These are phyloP conservation scores for Harpagifer antarcticus DNA, from an alignment of 2,797 vertebrate genomes.

Conservation along the genomic window DNA sequence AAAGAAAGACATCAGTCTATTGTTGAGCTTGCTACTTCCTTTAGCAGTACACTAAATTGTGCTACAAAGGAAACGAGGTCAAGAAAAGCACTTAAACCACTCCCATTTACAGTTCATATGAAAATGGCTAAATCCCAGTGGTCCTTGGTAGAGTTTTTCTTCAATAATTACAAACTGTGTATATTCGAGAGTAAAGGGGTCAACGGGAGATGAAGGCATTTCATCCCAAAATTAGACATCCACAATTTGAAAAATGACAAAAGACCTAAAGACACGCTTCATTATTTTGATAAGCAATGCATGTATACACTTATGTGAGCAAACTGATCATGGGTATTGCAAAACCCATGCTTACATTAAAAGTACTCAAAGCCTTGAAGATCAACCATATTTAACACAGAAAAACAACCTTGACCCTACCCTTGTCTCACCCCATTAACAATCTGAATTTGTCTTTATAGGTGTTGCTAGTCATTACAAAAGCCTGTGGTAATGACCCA, in stretches of 20 bases:
- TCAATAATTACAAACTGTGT: slow-evolving; percentile 5
- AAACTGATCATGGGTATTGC: background rate
- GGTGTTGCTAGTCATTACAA: slow-evolving; percentile 41
- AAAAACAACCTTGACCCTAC: slow-evolving; percentile 30
- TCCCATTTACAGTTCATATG: slow-evolving; percentile 37
- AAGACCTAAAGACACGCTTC: background rate
- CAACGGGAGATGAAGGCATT: background rate
- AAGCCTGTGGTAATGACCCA: slow-evolving; percentile 4
- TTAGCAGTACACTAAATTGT: slow-evolving; percentile 48
- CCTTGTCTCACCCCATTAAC: slow-evolving; percentile 2
- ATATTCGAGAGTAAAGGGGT: background rate
- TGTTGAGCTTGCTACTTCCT: slow-evolving; percentile 45
- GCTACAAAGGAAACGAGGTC: slow-evolving; percentile 57
- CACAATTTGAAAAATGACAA: background rate
- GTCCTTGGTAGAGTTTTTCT: background rate
- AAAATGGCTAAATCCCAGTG: slow-evolving; percentile 31
- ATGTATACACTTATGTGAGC: background rate
- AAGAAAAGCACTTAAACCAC: slow-evolving; percentile 41
- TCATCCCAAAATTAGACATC: background rate
- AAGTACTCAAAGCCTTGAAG: background rate
- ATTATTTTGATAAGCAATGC: background rate
- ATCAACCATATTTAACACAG: background rate
- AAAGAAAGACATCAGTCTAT: slow-evolving; percentile 32
- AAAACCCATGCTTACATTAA: background rate
- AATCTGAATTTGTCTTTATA: slow-evolving; percentile 35